Base-by-base conservation (phyloP, 2,113 vertebrate genomes). In the Myrmecobius fasciatus region DNA sequence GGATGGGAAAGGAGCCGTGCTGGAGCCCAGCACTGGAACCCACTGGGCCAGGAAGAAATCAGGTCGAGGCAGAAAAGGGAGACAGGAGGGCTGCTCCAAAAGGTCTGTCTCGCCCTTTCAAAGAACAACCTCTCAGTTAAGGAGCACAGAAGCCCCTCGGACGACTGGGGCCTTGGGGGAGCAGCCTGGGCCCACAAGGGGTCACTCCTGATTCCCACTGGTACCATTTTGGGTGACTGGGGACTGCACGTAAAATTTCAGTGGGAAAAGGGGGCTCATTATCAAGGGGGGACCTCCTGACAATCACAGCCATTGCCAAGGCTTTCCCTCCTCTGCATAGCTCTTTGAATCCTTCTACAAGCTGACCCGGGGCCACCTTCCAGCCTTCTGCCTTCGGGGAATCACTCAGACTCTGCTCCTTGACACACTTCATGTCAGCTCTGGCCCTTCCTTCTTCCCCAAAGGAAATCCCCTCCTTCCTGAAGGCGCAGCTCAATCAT, bases 1-100 rank as follows among this genome's bases (percentile, higher is more conserved):
- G 89, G 48, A 51, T 91, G 49, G 25, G 53, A 51, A 26, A 96
- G 49, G 3, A 53, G 54, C 4, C 11, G 3, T 14, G 10, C 7
- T 92, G 90, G 88, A 43, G 8, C 17, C 67, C 67, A n/a, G n/a
- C n/a, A 43, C 67, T 43, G 36, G 67, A 75, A n/a, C n/a, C n/a
- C 36, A 8, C 6, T 7, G 17, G 60, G 31, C 31, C 0, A 0
- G 6, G 36, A 75, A n/a, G 56, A 92, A 95, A 96, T 56, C 83
- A 91, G 95, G 22, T 7, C 0, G 5, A 52, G 56, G 96, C 60
- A 95, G 49, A 54, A 92, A 94, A 89, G 46, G 95, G 94, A 91
- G 43, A 28, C 11, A 88, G 53, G 46, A 53, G 83, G 14, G 52
- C 91, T 92, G 92, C 91, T 54, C 94, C 26, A 83, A 48, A n/a